Evolutionary conservation across 2,888 invertebrate genomes (phyloP).

Genomic region (Halictus ligatus): DNA sequence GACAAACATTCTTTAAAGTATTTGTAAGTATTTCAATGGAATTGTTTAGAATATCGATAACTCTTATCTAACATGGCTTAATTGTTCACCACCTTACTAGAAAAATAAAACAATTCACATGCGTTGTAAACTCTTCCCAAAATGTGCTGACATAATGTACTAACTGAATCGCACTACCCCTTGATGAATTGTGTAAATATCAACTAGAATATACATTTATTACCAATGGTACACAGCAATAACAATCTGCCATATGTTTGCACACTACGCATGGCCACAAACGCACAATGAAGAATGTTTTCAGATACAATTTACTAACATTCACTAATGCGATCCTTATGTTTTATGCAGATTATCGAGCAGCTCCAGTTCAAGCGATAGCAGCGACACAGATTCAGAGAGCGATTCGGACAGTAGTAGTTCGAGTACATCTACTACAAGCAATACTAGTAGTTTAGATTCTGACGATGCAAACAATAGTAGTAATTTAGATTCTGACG

Average conservation of each 20-base stretch:
- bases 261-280: slow-evolving; percentile 53
- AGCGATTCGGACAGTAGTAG: slow-evolving; percentile 55
- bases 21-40: slow-evolving; percentile 69
- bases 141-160: slow-evolving; percentile 46
- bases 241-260: slow-evolving; percentile 34
- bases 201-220: slow-evolving; percentile 13
- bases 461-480: slow-evolving; percentile 75
- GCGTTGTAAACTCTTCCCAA: slow-evolving; percentile 14
- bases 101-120: slow-evolving; percentile 35
- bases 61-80: slow-evolving; percentile 44
- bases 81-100: slow-evolving; percentile 22
- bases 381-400: slow-evolving; percentile 66
- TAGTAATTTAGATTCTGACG: slow-evolving; percentile 78
- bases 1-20: slow-evolving; percentile 68
- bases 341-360: slow-evolving; percentile 57
- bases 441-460: slow-evolving; percentile 72
- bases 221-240: slow-evolving; percentile 16
- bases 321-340: background rate
- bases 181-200: slow-evolving; percentile 25
- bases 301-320: background rate
- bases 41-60: slow-evolving; percentile 48
- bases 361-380: slow-evolving; percentile 68
- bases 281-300: slow-evolving; percentile 30
- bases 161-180: slow-evolving; percentile 49
- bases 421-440: slow-evolving; percentile 65